These are phyloP conservation scores for Pseudotriccus pelzelni DNA, from an alignment of 2,797 vertebrate species.

Conservation along the genomic window DNA sequence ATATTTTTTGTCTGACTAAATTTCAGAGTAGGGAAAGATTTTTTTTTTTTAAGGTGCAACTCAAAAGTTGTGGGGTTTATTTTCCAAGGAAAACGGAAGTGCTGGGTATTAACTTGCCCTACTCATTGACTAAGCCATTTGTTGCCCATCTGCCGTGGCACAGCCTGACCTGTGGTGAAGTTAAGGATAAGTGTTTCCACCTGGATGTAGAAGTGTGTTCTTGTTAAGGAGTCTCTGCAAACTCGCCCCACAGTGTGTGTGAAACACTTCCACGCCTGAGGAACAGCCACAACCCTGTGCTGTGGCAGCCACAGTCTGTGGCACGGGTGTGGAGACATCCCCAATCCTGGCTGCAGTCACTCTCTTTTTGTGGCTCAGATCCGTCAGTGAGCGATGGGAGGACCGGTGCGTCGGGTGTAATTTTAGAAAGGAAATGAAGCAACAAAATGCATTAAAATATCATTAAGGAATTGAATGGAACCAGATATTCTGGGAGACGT, in stretches of 20 bases:
- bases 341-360: fast-evolving
- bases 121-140: fast-evolving
- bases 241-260: fast-evolving
- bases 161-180: neutral
- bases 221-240: neutral
- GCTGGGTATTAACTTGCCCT: neutral
- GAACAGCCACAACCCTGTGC: neutral
- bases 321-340: fast-evolving
- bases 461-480: conserved; percentile 32
- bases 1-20: conserved; percentile 31
- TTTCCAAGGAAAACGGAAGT: neutral
- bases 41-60: neutral
- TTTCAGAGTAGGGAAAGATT: neutral
- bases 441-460: conserved; percentile 47
- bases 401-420: neutral
- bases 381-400: neutral
- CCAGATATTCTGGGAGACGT: neutral
- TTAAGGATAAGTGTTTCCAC: neutral
- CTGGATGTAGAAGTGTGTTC: fast-evolving
- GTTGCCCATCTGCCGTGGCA: fast-evolving
- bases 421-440: conserved; percentile 63
- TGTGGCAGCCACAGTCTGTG: fast-evolving
- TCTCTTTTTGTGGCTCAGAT: fast-evolving
- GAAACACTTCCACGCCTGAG: fast-evolving
- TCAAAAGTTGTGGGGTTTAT: neutral